phyloP scores from a whole-genome alignment of 1,140 invertebrate genomes.

The Sesamia nonagrioides region DNA sequence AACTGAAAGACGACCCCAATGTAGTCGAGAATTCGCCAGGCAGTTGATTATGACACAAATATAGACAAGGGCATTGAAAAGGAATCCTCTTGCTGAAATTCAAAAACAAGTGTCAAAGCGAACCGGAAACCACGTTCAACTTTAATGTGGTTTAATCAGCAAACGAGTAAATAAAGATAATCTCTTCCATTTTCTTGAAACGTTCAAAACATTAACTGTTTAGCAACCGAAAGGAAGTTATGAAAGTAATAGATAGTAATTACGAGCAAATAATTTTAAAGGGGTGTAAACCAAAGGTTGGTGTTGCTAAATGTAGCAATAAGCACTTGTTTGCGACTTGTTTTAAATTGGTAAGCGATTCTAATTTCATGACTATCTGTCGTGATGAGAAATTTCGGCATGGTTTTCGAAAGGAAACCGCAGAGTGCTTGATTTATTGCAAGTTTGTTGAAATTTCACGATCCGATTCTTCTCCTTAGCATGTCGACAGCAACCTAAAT shows the following conservation, averaged over 20 bases:
- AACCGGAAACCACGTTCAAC: not conserved
- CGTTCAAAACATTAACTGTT: conserved; percentile 1
- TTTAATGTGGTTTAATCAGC: not conserved
- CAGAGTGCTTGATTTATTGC: too few species aligned
- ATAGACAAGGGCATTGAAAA: too few species aligned
- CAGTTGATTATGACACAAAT: too few species aligned
- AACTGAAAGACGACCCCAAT: too few species aligned
- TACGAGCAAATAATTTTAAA: conserved; percentile 21
- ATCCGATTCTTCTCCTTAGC: too few species aligned
- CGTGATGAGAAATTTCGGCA: not conserved
- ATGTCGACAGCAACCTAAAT: too few species aligned
- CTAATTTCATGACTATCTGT: conserved; percentile 23
- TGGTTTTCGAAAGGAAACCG: too few species aligned
- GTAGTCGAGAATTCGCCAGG: too few species aligned
- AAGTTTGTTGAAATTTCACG: too few species aligned
- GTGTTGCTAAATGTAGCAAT: conserved; percentile 46
- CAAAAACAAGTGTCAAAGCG: too few species aligned
- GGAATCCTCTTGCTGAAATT: too few species aligned
- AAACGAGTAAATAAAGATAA: not conserved
- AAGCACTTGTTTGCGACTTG: conserved; percentile 39
- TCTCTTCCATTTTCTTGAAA: not conserved
- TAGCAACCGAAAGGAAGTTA: not conserved
- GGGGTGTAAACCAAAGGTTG: conserved; percentile 14
- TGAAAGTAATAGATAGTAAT: conserved; percentile 26
- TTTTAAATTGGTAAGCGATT: conserved; percentile 38